Base-by-base conservation (phyloP, 1,140 invertebrate genomes). In the Bombus pyrosoma region DNA sequence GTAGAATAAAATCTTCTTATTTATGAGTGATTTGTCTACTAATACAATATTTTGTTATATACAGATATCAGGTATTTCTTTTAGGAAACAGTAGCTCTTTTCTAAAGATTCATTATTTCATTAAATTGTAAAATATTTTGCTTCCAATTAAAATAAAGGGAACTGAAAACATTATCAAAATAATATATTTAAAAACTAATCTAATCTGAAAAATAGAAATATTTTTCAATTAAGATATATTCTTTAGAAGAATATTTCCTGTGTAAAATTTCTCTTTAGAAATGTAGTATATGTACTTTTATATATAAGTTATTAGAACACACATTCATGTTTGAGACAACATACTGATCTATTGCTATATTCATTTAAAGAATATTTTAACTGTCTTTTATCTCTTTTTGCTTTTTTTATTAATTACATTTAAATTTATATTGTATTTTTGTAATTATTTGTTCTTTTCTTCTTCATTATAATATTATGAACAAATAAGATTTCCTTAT, bases 321-420 rank as follows among this genome's bases (percentile, higher is more conserved):
- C 82, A 86, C 85, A 86, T 89, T 77, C 64, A 88, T 86, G 62
- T 92, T 92, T 90, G 80, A 86, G 90, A 92, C 87, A 82, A 86
- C 76, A 89, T 81, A 81, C 68, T 82, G 47, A 87, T 87, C 87
- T 92, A 93, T 92, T 92, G 91, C 88, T 92, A 83, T 87, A 71
- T 85, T 85, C 71, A 78, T 71, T 72, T 75, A 37, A 72, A 78
- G 81, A 85, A 59, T 57, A 78, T 83, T 79, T 89, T 81, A 71
- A 66, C n/a, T 66, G n/a, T 32, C 37, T 34, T 68, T 68, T 22
- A 34, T 59, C 22, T 68, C 13, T 22, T 68, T 37, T 39, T 72
- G 79, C 37, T 41, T 76, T 22, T 68, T 83, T 68, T 66, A 47
- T 81, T 10, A 62, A 25, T 41, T 71, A 39, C 28, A 41, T 28